A percentile compares a stretch with the other conserved stretches of the same genome.
Evolutionary conservation across 2,888 invertebrate species (phyloP).

Genomic region (Tetheella fluctuosa): DNA sequence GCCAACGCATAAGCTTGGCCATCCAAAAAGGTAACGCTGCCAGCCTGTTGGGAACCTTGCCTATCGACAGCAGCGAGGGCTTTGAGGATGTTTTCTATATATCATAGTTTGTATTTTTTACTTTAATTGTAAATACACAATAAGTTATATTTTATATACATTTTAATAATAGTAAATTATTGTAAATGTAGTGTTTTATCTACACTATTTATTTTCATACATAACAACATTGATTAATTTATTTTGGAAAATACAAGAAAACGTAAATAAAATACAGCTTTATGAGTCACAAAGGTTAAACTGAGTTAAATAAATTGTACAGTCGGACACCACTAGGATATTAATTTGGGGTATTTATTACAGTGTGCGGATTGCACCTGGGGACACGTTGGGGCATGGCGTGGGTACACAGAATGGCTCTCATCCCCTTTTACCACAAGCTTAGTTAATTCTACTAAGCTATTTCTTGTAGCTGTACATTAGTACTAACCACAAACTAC

Average conservation of each 20-base stretch:
- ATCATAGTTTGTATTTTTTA: too few relatives aligned
- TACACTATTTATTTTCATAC: neutral
- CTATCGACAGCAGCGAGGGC: too few relatives aligned
- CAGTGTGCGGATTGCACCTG: conserved; percentile 27
- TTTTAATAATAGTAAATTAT: too few relatives aligned
- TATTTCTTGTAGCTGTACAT: neutral
- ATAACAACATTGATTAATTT: neutral
- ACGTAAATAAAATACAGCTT: neutral
- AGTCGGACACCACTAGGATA: conserved; percentile 16
- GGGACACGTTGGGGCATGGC: conserved; percentile 13
- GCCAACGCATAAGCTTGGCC: too few relatives aligned
- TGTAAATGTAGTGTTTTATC: too few relatives aligned
- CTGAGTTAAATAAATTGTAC: conserved; percentile 21
- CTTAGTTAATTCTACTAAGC: neutral
- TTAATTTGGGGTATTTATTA: conserved; percentile 28
- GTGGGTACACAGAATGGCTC: neutral
- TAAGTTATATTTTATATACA: too few relatives aligned
- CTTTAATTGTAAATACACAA: too few relatives aligned
- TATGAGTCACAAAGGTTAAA: conserved; percentile 12
- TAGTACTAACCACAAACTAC: neutral
- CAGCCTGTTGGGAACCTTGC: too few relatives aligned
- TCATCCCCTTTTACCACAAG: neutral
- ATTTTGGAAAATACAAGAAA: neutral
- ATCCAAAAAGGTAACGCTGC: too few relatives aligned
- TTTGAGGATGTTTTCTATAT: too few relatives aligned